Percentiles rank a stretch among this genome's conserved stretches.
These are phyloP conservation scores for Yponomeuta sedellus DNA, from an alignment of 2,888 invertebrate species.

Conservation along the genomic window DNA sequence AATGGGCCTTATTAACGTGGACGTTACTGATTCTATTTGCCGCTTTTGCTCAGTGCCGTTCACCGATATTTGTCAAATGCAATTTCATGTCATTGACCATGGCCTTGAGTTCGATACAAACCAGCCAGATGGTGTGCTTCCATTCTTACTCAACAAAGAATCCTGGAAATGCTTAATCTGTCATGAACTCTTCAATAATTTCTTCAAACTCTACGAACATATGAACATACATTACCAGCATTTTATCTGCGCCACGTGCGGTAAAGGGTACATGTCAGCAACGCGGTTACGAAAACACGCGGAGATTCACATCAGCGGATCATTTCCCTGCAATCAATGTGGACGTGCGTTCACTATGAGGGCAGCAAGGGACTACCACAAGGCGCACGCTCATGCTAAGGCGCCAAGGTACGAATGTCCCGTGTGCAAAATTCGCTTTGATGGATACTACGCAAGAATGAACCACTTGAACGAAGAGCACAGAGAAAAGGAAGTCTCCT, in stretches of 20 bases:
- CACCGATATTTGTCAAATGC: constrained; percentile 41
- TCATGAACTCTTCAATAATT: constrained; percentile 53
- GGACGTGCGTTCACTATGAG: constrained; percentile 52
- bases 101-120: constrained; percentile 44
- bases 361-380: constrained; percentile 58
- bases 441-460: constrained; percentile 59
- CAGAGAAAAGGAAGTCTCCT: constrained; percentile 50
- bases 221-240: constrained; percentile 67
- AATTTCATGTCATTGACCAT: constrained; percentile 49
- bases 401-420: constrained; percentile 62
- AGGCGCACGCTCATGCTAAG: constrained; percentile 53
- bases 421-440: constrained; percentile 55
- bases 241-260: constrained; percentile 63
- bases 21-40: constrained; percentile 50
- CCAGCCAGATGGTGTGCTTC: constrained; percentile 59
- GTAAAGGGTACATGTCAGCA: constrained; percentile 65
- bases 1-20: constrained; percentile 62
- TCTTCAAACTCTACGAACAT: constrained; percentile 62
- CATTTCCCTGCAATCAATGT: constrained; percentile 59
- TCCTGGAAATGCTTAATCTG: constrained; percentile 60
- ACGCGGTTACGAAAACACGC: constrained; percentile 60
- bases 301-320: constrained; percentile 57
- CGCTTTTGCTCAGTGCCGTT: constrained; percentile 44
- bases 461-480: constrained; percentile 58
- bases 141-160: constrained; percentile 56